Conservation (phyloP, 2,888 invertebrate genomes). For the Cosmia trapezina region DNA sequence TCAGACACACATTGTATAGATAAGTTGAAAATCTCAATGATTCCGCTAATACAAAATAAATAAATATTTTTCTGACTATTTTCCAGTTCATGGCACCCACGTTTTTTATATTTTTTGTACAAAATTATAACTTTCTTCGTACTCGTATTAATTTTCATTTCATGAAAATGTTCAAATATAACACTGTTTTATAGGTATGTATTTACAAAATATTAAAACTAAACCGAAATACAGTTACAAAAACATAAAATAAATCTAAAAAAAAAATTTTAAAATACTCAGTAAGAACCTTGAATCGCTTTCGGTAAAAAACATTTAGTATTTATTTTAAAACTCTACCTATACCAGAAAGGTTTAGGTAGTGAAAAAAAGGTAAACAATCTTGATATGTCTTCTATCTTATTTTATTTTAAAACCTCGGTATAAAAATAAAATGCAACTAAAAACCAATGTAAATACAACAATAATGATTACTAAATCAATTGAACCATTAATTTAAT, state of each 20-base stretch:
- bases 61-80: constrained; percentile 39
- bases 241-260: not conserved
- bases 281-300: not conserved
- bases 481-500: too few relatives aligned
- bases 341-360: too few relatives aligned
- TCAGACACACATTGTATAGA: not conserved
- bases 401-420: too few relatives aligned
- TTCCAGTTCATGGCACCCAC: constrained; percentile 43
- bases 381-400: too few relatives aligned
- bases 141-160: not conserved
- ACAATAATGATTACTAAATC: too few relatives aligned
- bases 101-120: constrained; percentile 18
- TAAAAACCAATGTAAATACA: too few relatives aligned
- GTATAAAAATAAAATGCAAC: too few relatives aligned
- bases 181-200: not conserved
- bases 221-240: not conserved
- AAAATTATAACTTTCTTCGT: not conserved
- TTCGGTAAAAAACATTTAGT: not conserved
- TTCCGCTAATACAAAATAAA: constrained; percentile 2
- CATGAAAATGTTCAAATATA: not conserved
- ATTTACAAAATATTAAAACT: constrained; percentile 7
- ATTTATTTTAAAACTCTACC: not conserved
- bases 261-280: not conserved
- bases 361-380: too few relatives aligned
- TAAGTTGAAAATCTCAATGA: not conserved